Conservation (phyloP, 2,113 vertebrate species). For the Boulengerochromis microlepis region DNA sequence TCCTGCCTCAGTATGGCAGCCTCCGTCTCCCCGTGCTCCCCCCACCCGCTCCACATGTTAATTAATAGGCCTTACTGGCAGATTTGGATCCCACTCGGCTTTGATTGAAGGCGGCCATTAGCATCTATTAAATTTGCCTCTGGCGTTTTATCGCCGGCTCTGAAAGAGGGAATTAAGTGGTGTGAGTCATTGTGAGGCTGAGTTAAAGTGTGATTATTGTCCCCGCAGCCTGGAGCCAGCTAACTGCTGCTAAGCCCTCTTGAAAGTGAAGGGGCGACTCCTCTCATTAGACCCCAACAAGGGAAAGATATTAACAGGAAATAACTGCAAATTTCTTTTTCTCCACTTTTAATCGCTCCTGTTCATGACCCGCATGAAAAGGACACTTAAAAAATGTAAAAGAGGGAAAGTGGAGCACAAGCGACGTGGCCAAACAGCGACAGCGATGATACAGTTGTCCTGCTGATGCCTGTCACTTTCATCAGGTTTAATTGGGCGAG, state of each 20-base stretch:
- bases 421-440: not conserved
- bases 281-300: constrained; percentile 62
- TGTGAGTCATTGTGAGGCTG: constrained; percentile 66
- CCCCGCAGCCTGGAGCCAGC: constrained; percentile 55
- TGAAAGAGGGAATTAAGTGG: constrained; percentile 70
- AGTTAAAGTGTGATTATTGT: constrained; percentile 74
- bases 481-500: not conserved
- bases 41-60: constrained; percentile 40
- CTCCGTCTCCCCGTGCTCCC: not conserved
- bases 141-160: constrained; percentile 58
- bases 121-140: constrained; percentile 76
- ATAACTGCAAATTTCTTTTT: constrained; percentile 37
- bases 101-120: constrained; percentile 73
- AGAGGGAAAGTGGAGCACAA: not conserved
- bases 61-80: constrained; percentile 73
- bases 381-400: constrained; percentile 17
- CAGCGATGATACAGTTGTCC: not conserved
- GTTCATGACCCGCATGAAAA: not conserved
- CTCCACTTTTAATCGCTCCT: constrained; percentile 8
- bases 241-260: constrained; percentile 72
- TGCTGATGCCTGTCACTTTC: not conserved
- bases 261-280: constrained; percentile 52
- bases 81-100: constrained; percentile 63
- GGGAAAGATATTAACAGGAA: constrained; percentile 46
- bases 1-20: not conserved